These are phyloP conservation scores for Caenorhabditis angaria DNA, from an alignment of 2,888 invertebrate genomes.

Conservation along the genomic window DNA sequence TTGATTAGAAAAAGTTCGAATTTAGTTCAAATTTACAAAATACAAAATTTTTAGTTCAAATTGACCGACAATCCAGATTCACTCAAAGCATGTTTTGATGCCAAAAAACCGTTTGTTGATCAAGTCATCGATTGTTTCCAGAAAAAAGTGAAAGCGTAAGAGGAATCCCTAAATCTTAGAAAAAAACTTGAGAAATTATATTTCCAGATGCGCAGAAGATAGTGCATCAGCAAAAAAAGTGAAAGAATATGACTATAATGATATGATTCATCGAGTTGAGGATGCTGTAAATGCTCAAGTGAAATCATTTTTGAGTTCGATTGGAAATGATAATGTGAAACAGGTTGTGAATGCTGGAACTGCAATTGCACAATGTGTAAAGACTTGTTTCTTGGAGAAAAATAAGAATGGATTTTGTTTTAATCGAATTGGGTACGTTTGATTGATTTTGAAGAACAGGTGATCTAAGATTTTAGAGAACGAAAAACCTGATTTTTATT, in stretches of 20 bases:
- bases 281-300: constrained; percentile 57
- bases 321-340: constrained; percentile 52
- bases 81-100: constrained; percentile 58
- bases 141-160: constrained; percentile 58
- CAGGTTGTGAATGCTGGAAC: constrained; percentile 56
- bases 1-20: background rate
- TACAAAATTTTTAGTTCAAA: constrained; percentile 35
- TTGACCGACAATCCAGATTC: constrained; percentile 53
- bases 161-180: constrained; percentile 4
- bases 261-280: constrained; percentile 60
- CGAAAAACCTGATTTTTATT: constrained; percentile 2
- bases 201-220: constrained; percentile 46
- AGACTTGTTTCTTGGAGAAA: constrained; percentile 65
- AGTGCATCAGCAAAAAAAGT: constrained; percentile 42
- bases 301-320: constrained; percentile 51
- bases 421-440: constrained; percentile 56
- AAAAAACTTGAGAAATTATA: background rate
- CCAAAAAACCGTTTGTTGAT: constrained; percentile 55
- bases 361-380: constrained; percentile 63
- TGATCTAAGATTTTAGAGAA: no score
- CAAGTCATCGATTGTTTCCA: constrained; percentile 61
- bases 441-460: no score
- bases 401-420: constrained; percentile 66
- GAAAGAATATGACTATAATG: constrained; percentile 59
- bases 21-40: background rate